Conservation (phyloP, 2,797 vertebrate species). For the Gymnocypris eckloni region DNA sequence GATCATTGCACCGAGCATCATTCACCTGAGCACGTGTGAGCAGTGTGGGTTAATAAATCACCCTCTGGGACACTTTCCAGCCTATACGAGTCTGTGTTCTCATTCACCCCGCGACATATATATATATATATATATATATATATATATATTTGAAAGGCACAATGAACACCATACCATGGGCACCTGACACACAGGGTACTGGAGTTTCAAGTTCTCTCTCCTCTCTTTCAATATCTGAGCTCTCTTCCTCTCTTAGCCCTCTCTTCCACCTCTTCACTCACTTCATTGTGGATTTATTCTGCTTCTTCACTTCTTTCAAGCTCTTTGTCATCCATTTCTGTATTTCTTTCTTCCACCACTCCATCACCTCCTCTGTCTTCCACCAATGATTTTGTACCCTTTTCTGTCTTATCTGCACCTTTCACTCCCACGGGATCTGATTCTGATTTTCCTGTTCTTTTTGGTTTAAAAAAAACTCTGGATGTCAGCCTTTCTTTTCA, state of each 20-base stretch:
- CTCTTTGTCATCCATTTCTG: background rate
- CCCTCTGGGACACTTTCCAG: too few species aligned
- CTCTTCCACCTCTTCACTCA: background rate
- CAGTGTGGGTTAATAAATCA: too few species aligned
- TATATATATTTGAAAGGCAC: background rate
- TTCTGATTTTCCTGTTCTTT: background rate
- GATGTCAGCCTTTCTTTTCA: background rate
- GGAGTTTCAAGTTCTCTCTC: slow-evolving; percentile 10
- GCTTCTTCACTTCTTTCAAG: background rate
- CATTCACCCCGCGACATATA: too few species aligned
- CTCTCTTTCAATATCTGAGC: slow-evolving; percentile 5
- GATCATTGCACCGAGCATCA: too few species aligned
- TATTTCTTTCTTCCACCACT: background rate
- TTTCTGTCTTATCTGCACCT: background rate
- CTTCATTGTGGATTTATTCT: background rate
- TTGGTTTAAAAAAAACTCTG: background rate
- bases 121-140: too few species aligned
- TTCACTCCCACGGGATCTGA: slow-evolving; percentile 5
- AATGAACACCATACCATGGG: slow-evolving; percentile 1
- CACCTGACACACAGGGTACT: slow-evolving; percentile 6
- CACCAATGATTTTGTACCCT: background rate
- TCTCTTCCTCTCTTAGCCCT: background rate
- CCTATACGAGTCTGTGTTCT: too few species aligned
- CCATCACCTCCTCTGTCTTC: background rate
- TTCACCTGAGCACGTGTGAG: too few species aligned